Evolutionary conservation across 2,113 vertebrate species (phyloP), one percentile per base, ranked within the genome.

Genomic region (Camelus dromedarius): DNA sequence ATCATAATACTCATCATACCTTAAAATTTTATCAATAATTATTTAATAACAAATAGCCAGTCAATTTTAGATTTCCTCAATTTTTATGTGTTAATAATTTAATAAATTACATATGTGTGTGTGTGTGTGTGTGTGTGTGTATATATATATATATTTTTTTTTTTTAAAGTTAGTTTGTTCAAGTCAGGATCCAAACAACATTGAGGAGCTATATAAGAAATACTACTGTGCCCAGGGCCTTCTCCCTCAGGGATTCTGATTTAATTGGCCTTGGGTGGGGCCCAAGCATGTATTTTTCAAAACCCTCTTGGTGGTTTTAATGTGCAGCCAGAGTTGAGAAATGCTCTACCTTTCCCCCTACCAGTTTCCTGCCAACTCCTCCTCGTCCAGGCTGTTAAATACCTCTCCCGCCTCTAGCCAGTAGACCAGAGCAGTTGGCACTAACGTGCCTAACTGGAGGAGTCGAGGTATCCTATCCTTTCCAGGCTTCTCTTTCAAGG

Each of bases 201-300:
- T 26, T 80, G n/a, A 95, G 10, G 20, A 26, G 28, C n/a, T 90
- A 84, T 96, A 46, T 54, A 24, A 60, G 60, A 90, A 91, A 58
- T n/a, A 48, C 19, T 58, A 38, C 24, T 69, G 4, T 73, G 77
- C 62, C 67, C 58, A 42, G 30, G 30, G n/a, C 38, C 52, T 96
- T 94, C 38, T 80, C 67, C 56, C 56, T 35, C 15, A 19, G 88
- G 79, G 30, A 96, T 72, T 91, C 72, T 14, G 22, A 84, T 84
- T 92, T 92, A 90, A 88, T 66, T 76, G 70, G 48, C 50, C 70
- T 89, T 97, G 94, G 81, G 85, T 96, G 85, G 72, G 88, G 56
- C 90, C 84, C 93, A 73, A 96, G 72, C 32, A 32, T 84, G 52
- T 72, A 72, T 50, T 92, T 96, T 96, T 96, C 32, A 97, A 93